Percentiles rank a stretch among this genome's conserved stretches.
Conservation (phyloP, 2,113 vertebrate species). For the Stercorarius parasiticus region DNA sequence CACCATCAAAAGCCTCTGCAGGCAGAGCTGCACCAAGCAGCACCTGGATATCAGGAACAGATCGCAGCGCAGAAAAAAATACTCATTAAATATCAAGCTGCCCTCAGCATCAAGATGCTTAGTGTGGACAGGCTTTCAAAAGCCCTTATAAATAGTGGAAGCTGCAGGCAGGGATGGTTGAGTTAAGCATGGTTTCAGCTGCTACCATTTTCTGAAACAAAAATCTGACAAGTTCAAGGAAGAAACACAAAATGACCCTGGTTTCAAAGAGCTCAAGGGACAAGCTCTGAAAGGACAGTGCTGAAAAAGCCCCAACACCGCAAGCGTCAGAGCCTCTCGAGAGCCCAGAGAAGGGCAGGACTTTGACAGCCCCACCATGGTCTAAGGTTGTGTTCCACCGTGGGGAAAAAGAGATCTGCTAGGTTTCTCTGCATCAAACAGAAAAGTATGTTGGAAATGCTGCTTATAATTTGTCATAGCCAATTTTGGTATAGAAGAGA, state of each 20-base stretch:
- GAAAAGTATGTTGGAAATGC: neutral
- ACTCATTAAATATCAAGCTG: neutral
- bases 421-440: neutral
- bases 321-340: accelerated
- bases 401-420: neutral
- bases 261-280: neutral
- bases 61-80: neutral
- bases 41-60: neutral
- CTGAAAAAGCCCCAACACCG: neutral
- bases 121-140: neutral
- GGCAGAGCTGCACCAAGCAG: neutral
- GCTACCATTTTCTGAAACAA: neutral
- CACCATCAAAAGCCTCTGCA: neutral
- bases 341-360: neutral
- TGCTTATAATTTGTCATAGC: neutral
- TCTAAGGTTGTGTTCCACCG: neutral
- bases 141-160: neutral
- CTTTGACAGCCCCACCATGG: neutral
- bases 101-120: accelerated
- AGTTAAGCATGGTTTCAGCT: neutral
- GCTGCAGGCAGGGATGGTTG: neutral
- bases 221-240: neutral
- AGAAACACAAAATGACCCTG: neutral
- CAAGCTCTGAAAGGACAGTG: neutral
- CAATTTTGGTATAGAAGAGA: neutral